Evolutionary conservation across 2,113 vertebrate species (phyloP).

Genomic region (Crocuta crocuta): DNA sequence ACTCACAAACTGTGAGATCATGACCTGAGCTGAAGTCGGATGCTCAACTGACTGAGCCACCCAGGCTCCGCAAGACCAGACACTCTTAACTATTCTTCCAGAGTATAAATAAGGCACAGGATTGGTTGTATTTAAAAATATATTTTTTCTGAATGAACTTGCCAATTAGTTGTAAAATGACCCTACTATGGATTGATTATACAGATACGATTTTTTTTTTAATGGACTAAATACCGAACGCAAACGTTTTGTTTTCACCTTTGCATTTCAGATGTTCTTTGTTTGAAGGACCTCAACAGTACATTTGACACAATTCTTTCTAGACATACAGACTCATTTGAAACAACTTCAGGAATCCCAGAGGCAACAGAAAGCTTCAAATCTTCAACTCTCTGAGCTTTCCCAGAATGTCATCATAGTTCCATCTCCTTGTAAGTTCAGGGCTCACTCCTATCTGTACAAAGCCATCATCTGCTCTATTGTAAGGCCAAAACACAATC

Average conservation of each 20-base stretch:
- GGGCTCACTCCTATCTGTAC: neutral
- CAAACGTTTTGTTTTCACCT: neutral
- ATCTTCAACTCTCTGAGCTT: neutral
- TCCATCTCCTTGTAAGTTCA: neutral
- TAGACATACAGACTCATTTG: neutral
- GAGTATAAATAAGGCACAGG: constrained; percentile 70
- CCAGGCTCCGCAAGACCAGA: constrained; percentile 53
- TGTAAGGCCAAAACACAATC: neutral
- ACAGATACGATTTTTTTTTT: neutral
- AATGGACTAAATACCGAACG: neutral
- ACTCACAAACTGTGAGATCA: no score
- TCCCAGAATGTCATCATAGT: neutral
- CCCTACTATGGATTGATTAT: constrained; percentile 7
- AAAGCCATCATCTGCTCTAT: neutral
- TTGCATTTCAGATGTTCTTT: neutral
- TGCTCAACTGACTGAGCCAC: no score
- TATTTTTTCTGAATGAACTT: constrained; percentile 48
- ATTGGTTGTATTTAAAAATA: constrained; percentile 74
- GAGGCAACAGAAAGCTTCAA: neutral
- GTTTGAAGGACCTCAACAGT: neutral
- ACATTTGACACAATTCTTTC: neutral
- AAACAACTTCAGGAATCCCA: neutral
- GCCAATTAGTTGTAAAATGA: constrained; percentile 39
- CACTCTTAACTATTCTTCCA: constrained; percentile 73
- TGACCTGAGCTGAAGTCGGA: no score